Base-by-base conservation (phyloP, 2,113 vertebrate genomes). In the Trinectes maculatus region DNA sequence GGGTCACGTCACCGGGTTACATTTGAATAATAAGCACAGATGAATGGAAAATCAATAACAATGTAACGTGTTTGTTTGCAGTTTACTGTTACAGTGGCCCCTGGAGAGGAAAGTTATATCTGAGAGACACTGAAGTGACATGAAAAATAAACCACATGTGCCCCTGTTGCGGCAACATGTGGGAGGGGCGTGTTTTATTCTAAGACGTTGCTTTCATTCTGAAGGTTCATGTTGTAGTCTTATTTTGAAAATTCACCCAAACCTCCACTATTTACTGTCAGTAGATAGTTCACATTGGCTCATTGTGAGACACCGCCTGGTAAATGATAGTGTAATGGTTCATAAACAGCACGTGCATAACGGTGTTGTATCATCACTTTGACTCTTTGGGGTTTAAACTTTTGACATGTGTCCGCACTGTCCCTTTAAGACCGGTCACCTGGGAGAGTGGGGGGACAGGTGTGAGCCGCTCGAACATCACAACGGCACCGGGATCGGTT, bases 351-450 rank as follows among this genome's bases (percentile, higher is more conserved):
- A n/a, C n/a, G n/a, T n/a, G n/a, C n/a, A n/a, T n/a, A n/a, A n/a
- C n/a, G n/a, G n/a, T n/a, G n/a, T n/a, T n/a, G n/a, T n/a, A n/a
- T n/a, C n/a, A n/a, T n/a, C n/a, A n/a, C n/a, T n/a, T n/a, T n/a
- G n/a, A n/a, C n/a, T n/a, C n/a, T n/a, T n/a, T n/a, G n/a, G n/a
- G n/a, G n/a, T n/a, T n/a, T n/a, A n/a, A n/a, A 22, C 28, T 42
- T 51, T 49, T 24, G 31, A 29, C 26, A 10, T 5, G 8, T 26
- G 19, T 18, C 6, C 13, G 33, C 11, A 28, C 53, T 88, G 22
- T 81, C 72, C 39, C 87, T 89, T 89, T 90, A 90, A 89, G 77
- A 82, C 74, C n/a, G 36, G 77, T 82, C 79, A 87, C 87, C 85
- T 89, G 85, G 59, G 76, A 57, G 40, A 8, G 5, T n/a, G 19